Base-by-base conservation (phyloP, 2,888 invertebrate species). In the Andrena praecox region DNA sequence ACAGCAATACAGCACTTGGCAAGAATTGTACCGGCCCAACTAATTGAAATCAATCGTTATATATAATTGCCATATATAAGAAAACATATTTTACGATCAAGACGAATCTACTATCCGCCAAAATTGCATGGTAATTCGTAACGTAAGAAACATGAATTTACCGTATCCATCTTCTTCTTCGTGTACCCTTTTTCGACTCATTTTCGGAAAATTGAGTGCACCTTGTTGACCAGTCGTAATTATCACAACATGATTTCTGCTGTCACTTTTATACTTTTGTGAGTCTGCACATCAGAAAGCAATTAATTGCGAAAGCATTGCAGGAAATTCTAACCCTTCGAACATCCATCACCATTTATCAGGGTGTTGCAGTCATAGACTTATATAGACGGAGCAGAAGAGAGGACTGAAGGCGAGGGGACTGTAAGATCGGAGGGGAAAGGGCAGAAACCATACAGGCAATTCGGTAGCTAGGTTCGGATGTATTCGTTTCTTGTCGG, bases 81-180 rank as follows among this genome's bases (percentile, higher is more conserved):
- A 64, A 42, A 31, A 5, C 7, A 59, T 54, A 35, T n/a, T 29
- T 64, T 35, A 33, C 2, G 2, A 20, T n/a, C 27, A 27, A 48
- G 59, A 16, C 6, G 12, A 1, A 24, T 7, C 33, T 35, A n/a
- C 16, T 8, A 42, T 2, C 8, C 50, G n/a, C 2, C 3, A 5
- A 7, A 12, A 7, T 31, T 70, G 8, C 27, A 35, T 63, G 8
- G 10, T 48, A 59, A 20, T 1, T 42, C 4, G 4, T 12, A 4
- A 48, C 0, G n/a, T 8, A 8, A 77, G 50, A 80, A 31, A 59
- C 2, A 5, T 12, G 0, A 6, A 24, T 27, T 78, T 78, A 87
- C 87, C 88, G 8, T 88, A 88, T 62, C 88, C 88, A 80, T 88
- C 88, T 27, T 88, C 88, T 29, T 88, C 88, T 7, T 88, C 88